Evolutionary conservation across 1,140 invertebrate species (phyloP), one percentile per base, ranked within the genome.

Genomic region (Cryptotermes secundus): DNA sequence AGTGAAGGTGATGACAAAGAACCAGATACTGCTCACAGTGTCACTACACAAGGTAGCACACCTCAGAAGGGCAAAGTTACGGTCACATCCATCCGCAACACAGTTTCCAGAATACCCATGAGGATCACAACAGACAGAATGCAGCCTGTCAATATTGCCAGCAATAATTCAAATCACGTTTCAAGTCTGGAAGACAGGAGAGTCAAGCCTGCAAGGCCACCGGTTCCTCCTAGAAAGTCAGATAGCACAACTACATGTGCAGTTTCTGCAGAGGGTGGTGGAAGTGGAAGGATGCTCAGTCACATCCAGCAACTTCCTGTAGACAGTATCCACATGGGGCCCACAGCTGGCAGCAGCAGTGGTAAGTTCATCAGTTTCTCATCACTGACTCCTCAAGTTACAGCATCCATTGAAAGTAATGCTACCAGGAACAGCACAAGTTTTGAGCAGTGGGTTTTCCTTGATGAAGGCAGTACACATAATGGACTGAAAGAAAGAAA

Each of bases 401-500:
- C 34, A 80, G 36, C 49, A 45, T 36, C 53, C 16, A 34, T 38
- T 34, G 59, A 35, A 80, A n/a, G n/a, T 59, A 72, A 36, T 84
- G 79, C 42, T 34, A 49, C 26, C n/a, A 59, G 84, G 9, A 38
- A 86, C n/a, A 83, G 84, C 35, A 83, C 83, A n/a, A 87, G 86
- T 49, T 87, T 87, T 83, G 87, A 88, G 31, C 86, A 87, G 31
- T 88, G 87, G 87, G 86, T 87, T 16, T 88, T 87, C 82, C 86
- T 87, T 22, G 87, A 88, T 31, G 80, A 84, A 24, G 24, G 79
- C 16, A 84, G 85, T 38, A 85, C 86, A 80, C 34, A 84, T 35
- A 86, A 86, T 81, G 86, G 83, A 83, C 42, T 84, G 24, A 80
- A 84, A 34, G 65, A 35, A 34, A 80, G 82, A 24, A 83, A 72